phyloP scores from a whole-genome alignment of 2,888 invertebrate genomes.

The Amphipyra tragopoginis region DNA sequence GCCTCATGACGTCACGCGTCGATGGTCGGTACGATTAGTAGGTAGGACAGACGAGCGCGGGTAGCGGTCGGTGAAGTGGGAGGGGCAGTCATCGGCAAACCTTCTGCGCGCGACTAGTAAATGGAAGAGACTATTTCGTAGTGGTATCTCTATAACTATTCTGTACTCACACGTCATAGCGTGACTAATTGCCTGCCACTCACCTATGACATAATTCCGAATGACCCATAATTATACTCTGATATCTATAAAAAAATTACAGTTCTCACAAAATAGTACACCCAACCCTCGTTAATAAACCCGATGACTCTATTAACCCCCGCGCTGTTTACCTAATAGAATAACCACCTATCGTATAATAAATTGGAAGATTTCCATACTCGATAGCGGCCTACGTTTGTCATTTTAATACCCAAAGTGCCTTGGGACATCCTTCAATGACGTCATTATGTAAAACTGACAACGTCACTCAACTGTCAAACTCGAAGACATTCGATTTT shows the following conservation, averaged over 20 bases:
- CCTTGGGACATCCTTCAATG: conserved; percentile 80
- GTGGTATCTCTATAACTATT: neutral
- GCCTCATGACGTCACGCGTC: too few relatives aligned
- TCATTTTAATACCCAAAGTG: conserved; percentile 89
- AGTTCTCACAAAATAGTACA: conserved; percentile 42
- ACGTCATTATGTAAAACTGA: conserved; percentile 76
- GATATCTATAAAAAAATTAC: conserved; percentile 38
- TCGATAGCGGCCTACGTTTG: conserved; percentile 84
- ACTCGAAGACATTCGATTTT: conserved; percentile 38
- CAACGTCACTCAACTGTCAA: conserved; percentile 3
- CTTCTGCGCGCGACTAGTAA: too few relatives aligned
- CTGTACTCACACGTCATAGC: conserved; percentile 1
- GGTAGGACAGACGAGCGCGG: too few relatives aligned
- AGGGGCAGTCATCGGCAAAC: too few relatives aligned
- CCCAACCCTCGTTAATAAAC: conserved; percentile 74
- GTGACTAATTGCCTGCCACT: conserved; percentile 14
- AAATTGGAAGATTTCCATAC: conserved; percentile 89
- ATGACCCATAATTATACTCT: conserved; percentile 50
- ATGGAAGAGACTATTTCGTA: too few relatives aligned
- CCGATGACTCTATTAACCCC: conserved; percentile 87
- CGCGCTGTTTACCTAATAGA: conserved; percentile 88
- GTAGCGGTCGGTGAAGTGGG: too few relatives aligned
- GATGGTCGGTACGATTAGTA: too few relatives aligned
- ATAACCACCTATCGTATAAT: conserved; percentile 89
- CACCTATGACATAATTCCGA: conserved; percentile 27